A percentile compares a stretch with the other conserved stretches of the same genome.
Evolutionary conservation across 23 tunicate species (phyloP).

Genomic region (Ascidia mentula): DNA sequence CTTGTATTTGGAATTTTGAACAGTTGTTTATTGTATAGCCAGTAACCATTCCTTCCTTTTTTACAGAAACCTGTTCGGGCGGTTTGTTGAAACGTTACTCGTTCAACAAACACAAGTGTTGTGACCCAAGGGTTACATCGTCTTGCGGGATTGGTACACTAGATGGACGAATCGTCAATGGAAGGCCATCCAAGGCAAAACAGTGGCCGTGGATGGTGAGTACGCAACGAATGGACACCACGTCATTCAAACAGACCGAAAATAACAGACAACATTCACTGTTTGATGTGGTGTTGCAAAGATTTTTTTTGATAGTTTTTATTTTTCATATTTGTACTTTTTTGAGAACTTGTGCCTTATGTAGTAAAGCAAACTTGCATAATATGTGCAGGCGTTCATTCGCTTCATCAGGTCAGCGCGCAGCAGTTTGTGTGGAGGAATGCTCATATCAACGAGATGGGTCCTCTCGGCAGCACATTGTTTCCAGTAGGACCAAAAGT

Average conservation of each 20-base stretch:
- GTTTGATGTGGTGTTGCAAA: too few species aligned
- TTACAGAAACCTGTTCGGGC: conserved; percentile 9
- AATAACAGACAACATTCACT: too few species aligned
- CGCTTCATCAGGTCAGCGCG: background rate
- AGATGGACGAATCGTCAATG: conserved; percentile 25
- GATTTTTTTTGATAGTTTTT: too few species aligned
- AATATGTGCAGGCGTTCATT: conserved; percentile 22
- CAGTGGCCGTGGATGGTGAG: conserved; percentile 40
- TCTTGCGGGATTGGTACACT: conserved; percentile 18
- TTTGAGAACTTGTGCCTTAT: too few species aligned
- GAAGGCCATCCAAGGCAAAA: conserved; percentile 1
- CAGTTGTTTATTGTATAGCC: background rate
- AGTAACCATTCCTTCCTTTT: background rate
- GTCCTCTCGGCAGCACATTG: conserved; percentile 34
- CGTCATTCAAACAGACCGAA: too few species aligned
- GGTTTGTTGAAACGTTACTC: background rate
- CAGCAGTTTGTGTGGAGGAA: conserved; percentile 30
- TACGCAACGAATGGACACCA: too few species aligned
- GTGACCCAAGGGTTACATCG: background rate
- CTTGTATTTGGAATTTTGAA: background rate
- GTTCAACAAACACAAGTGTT: conserved; percentile 18
- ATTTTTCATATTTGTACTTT: too few species aligned
- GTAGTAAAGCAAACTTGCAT: too few species aligned
- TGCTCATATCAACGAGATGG: background rate
- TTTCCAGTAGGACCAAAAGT: conserved; percentile 28